Conservation (phyloP, 1,140 invertebrate species). For the Helicoverpa zea region DNA sequence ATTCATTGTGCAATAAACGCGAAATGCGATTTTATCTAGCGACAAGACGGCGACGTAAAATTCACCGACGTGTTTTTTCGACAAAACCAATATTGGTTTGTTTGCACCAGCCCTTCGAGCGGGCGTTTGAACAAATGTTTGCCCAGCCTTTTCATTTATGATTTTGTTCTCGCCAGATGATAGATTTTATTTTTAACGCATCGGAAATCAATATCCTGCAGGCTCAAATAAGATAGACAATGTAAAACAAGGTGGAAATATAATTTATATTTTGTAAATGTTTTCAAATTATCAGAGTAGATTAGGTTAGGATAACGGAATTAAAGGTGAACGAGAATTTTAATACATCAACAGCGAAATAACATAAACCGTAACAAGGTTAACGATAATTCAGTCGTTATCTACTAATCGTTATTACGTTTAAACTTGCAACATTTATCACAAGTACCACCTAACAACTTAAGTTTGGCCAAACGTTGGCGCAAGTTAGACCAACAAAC, state of each 20-base stretch:
- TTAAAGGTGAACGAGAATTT: too few species aligned
- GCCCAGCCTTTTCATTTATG: constrained; percentile 36
- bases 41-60: constrained; percentile 65
- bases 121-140: constrained; percentile 40
- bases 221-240: not conserved
- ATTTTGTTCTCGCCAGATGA: constrained; percentile 24
- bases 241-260: not conserved
- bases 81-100: constrained; percentile 55
- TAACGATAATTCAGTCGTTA: not conserved
- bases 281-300: too few species aligned
- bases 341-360: too few species aligned
- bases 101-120: constrained; percentile 39
- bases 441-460: not conserved
- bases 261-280: not conserved
- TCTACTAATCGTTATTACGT: not conserved
- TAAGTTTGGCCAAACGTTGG: constrained; percentile 45
- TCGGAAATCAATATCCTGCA: not conserved
- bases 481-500: constrained; percentile 12
- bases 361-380: not conserved
- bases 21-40: constrained; percentile 83
- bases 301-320: too few species aligned
- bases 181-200: constrained; percentile 29
- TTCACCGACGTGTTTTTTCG: constrained; percentile 61
- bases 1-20: constrained; percentile 83
- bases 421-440: not conserved